Base-by-base conservation (phyloP, 92 coral and sea anemone genomes). In the Heliopora coerulea region DNA sequence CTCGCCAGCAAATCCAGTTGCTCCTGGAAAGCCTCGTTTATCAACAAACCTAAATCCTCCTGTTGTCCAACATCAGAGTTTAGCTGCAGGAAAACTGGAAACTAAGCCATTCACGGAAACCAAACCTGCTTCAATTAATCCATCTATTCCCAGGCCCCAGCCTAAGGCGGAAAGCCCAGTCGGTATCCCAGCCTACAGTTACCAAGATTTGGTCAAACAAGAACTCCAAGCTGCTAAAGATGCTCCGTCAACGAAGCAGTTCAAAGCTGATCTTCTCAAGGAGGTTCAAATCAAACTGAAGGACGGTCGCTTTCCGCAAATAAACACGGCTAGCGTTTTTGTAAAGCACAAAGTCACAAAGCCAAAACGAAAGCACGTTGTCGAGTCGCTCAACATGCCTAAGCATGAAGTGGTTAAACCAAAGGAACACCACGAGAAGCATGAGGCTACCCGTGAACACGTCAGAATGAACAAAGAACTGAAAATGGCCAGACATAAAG, bases 241-340 rank as follows among this genome's bases (percentile, higher is more conserved):
- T 24, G 35, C 74, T 2, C 74, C 74, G 19, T 25, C 74, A 8
- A 49, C 59, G 52, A 46, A 67, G 34, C 74, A 67, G 26, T 67
- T 67, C 30, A 67, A 67, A 46, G 74, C 74, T 18, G 74, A 67
- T 67, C 41, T 67, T 34, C 48, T 67, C 54, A 67, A 67, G 39
- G 58, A 67, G 74, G 74, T 67, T 10, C 74, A 67, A 46, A 50
- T 67, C 11, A 67, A 67, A 42, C 59, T 67, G 31, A 67, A 67
- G 15, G 19, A 21, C 26, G 59, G 74, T 9, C n/a, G 35, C 42
- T 67, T 67, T 40, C 74, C 74, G 12, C 74, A 67, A 32, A 67
- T 67, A 49, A 52, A 67, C 58, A 67, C 74, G 19, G 59, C 74
- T 4, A 44, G 20, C 0, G 37, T 67, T 4, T 67, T 67, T 14